Evolutionary conservation across 2,888 invertebrate species (phyloP), one percentile per base, ranked within the genome.

Genomic region (Nymphalis urticae): DNA sequence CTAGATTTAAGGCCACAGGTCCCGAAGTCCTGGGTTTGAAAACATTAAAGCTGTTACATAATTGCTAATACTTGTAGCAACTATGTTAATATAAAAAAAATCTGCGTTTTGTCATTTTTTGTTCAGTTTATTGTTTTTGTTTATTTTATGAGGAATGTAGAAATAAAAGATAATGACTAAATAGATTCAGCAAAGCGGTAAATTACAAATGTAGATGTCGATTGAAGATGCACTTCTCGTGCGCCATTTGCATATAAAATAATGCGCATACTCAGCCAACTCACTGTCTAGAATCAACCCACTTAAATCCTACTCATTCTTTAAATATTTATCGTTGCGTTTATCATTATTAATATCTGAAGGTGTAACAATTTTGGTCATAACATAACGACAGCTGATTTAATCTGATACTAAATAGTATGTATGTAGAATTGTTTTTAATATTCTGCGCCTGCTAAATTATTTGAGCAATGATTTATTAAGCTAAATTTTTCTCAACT

Each of bases 221-320:
- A 69, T 56, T 48, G n/a, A 36, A 53, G 48, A 66, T 64, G 60
- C 66, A 48, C 54, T 8, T n/a, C n/a, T 42, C 36, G 42, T 16
- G 24, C 60, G 21, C n/a, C 42, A 63, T 69, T 69, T 53, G 48
- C 65, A 69, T 69, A 69, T 58, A 59, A 66, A 64, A 50, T 50
- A 19, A 21, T 66, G 62, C 69, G 60, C 54, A 21, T 66, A 59
- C 69, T 53, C 56, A 36, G 24, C 64, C 50, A 61, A 27, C 10
- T 61, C 16, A 17, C 50, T 61, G 51, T 68, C 27, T 27, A 9
- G 17, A 27, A 3, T 58, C 58, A 58, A 36, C 58, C 58, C 42
- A 58, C 58, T 10, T 19, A n/a, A 42, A 58, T 19, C 58, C 58
- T 58, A 58, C 58, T 13, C 10, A 58, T 27, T 17, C 10, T 42